These are phyloP conservation scores for Leuciscus idus DNA, from an alignment of 2,113 vertebrate genomes.

Conservation along the genomic window DNA sequence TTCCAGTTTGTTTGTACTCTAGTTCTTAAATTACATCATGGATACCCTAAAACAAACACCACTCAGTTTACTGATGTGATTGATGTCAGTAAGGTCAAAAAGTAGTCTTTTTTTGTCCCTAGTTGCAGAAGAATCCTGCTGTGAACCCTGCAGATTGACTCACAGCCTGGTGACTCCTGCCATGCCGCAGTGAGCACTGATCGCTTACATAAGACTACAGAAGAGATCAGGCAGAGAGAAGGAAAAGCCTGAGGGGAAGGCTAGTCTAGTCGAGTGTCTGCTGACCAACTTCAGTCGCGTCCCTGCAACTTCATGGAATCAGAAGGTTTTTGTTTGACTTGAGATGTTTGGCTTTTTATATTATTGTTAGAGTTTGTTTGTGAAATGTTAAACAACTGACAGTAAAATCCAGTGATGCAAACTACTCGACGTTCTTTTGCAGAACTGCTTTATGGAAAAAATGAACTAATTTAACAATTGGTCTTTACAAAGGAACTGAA, in stretches of 20 bases:
- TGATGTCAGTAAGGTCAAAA: neutral
- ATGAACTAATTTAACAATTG: too few relatives aligned
- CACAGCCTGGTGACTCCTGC: slow-evolving; percentile 6
- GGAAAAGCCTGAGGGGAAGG: slow-evolving; percentile 9
- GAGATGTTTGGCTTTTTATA: neutral
- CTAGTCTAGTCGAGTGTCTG: slow-evolving; percentile 32
- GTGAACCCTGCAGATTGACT: neutral
- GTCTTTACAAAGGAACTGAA: too few relatives aligned
- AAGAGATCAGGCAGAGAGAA: slow-evolving; percentile 16
- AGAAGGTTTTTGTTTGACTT: neutral
- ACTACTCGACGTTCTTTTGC: too few relatives aligned
- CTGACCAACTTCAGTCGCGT: slow-evolving; percentile 33
- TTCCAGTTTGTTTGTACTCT: neutral
- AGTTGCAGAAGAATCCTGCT: neutral
- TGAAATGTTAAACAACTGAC: too few relatives aligned
- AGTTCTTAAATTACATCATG: neutral
- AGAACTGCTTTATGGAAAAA: too few relatives aligned
- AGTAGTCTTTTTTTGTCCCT: neutral
- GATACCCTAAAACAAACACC: neutral
- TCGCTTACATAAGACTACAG: slow-evolving; percentile 43
- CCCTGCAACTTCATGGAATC: neutral
- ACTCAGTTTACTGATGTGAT: neutral
- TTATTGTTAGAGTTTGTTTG: neutral
- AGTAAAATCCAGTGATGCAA: too few relatives aligned
- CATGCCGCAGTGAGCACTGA: slow-evolving; percentile 44